Evolutionary conservation across 2,113 vertebrate species (phyloP), one percentile per base, ranked within the genome.

Genomic region (Herpailurus yagouaroundi): DNA sequence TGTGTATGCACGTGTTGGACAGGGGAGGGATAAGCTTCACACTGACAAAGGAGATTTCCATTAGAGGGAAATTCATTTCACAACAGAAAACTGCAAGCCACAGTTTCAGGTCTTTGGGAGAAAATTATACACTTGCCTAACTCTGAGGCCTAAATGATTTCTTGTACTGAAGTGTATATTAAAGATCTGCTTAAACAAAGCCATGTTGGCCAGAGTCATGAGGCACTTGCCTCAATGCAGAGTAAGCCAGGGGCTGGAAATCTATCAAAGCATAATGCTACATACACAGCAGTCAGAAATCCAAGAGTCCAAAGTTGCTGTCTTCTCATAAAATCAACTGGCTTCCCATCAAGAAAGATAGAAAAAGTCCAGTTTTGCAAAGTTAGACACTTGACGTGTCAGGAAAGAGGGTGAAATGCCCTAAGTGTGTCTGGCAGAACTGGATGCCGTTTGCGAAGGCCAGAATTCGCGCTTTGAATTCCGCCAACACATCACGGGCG

Each of bases 51-150:
- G 48, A 94, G 64, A 93, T 92, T 96, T 98, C 80, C 96, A 64
- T 86, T 84, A 63, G 12, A 96, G 69, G 69, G 13, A 94, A 96
- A 97, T 97, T 97, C 95, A 95, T 94, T 97, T 97, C 95, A 95
- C 79, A 96, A 83, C 64, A 55, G 77, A 60, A 77, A 92, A 93
- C 92, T 41, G 36, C 76, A 77, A 97, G 86, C 81, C 86, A 80
- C 73, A 66, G 55, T 96, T 95, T 90, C 71, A 50, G n/a, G 68
- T 94, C 97, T 93, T 96, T 89, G 89, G 85, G 73, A 91, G 79
- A 86, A 97, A 97, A 89, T 74, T 92, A 81, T 38, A 82, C 41
- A 55, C 27, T 74, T 4, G 23, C 55, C 38, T 83, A 64, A 88
- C 63, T 83, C 93, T 27, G 50, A 89, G 89, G 73, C 66, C 63